Conservation (phyloP, 2,888 invertebrate genomes). For the Horisme vitalbata region DNA sequence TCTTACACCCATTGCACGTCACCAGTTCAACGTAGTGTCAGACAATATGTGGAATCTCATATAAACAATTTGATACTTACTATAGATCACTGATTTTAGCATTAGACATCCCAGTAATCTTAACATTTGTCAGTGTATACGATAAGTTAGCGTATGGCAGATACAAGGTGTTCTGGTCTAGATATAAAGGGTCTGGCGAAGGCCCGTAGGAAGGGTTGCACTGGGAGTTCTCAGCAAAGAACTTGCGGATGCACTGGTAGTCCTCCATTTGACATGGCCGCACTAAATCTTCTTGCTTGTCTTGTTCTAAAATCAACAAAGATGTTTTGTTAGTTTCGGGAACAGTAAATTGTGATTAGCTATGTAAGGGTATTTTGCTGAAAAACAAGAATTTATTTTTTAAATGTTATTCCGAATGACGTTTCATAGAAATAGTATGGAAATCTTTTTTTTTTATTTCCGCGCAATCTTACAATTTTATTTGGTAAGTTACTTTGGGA, state of each 20-base stretch:
- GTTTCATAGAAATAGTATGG: too few relatives aligned
- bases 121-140: constrained; percentile 22
- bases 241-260: constrained; percentile 35
- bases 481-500: too few relatives aligned
- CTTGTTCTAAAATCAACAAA: constrained; percentile 7
- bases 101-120: constrained; percentile 32
- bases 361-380: not conserved
- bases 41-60: too few relatives aligned
- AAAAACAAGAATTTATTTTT: not conserved
- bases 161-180: constrained; percentile 9
- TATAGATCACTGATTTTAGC: constrained; percentile 35
- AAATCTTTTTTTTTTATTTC: too few relatives aligned
- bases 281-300: constrained; percentile 20
- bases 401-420: not conserved
- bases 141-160: constrained; percentile 33
- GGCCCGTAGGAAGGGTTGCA: constrained; percentile 32
- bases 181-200: constrained; percentile 32
- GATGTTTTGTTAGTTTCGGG: not conserved
- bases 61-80: too few relatives aligned
- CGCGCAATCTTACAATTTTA: too few relatives aligned
- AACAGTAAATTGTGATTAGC: too few relatives aligned
- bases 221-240: constrained; percentile 31
- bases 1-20: too few relatives aligned
- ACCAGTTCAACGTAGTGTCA: too few relatives aligned
- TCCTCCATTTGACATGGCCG: constrained; percentile 34